Conservation (phyloP, 1,140 invertebrate species). For the Eupeodes corollae region DNA sequence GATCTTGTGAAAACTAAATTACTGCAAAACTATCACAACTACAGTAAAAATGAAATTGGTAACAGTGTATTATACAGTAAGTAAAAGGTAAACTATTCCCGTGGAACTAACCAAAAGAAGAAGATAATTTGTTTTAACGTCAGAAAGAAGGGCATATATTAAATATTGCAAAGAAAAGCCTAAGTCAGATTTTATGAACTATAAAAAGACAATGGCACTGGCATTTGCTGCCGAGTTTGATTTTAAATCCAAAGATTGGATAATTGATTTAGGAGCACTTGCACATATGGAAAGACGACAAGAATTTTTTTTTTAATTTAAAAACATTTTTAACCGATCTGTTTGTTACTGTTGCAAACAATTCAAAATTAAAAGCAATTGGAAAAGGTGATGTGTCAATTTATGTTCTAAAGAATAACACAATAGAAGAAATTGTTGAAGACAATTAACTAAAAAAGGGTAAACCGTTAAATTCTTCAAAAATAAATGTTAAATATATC, state of each 20-base stretch:
- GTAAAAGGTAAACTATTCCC: background rate
- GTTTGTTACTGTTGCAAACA: background rate
- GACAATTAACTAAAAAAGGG: too few species aligned
- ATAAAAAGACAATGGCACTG: background rate
- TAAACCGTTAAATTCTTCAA: too few species aligned
- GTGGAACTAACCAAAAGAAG: too few species aligned
- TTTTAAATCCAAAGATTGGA: background rate
- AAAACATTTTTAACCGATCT: background rate
- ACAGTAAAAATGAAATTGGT: background rate
- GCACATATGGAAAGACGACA: background rate
- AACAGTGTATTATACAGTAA: background rate
- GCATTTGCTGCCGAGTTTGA: background rate
- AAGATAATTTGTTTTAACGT: too few species aligned
- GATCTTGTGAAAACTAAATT: slow-evolving; percentile 36
- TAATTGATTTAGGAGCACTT: background rate
- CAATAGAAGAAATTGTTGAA: too few species aligned
- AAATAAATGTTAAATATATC: too few species aligned
- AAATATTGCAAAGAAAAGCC: background rate
- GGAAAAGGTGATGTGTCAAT: slow-evolving; percentile 1
- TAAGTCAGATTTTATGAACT: background rate
- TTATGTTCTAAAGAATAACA: too few species aligned
- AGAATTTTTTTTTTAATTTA: background rate
- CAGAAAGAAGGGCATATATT: too few species aligned
- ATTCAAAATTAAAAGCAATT: background rate
- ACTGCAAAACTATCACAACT: slow-evolving; percentile 2